Conservation (phyloP, 1,140 invertebrate species). For the Caenorhabditis brenneri region DNA sequence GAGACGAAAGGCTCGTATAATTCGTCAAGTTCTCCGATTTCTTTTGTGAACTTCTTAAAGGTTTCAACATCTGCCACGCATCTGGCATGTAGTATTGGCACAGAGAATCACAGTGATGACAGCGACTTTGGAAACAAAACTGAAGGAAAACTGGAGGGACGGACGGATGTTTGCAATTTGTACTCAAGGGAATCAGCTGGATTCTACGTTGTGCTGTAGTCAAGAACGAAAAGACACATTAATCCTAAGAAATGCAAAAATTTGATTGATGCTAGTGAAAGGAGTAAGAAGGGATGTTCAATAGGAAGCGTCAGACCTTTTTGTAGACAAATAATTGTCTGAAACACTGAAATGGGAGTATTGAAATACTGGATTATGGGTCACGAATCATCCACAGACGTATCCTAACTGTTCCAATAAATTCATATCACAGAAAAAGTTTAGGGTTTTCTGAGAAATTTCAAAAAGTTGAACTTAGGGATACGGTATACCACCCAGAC, state of each 20-base stretch:
- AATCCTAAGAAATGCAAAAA: slow-evolving; percentile 34
- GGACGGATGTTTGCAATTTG: slow-evolving; percentile 39
- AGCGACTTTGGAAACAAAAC: slow-evolving; percentile 31
- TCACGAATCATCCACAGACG: no score
- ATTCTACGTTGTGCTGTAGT: background rate
- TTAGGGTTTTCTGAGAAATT: background rate
- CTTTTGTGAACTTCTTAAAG: background rate
- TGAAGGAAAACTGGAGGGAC: background rate
- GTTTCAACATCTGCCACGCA: slow-evolving; percentile 30
- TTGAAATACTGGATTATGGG: no score
- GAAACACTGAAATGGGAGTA: no score
- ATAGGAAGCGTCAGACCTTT: background rate
- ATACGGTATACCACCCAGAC: background rate
- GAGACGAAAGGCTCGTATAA: slow-evolving; percentile 22
- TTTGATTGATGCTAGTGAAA: slow-evolving; percentile 1
- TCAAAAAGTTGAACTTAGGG: background rate
- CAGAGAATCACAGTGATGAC: slow-evolving; percentile 34
- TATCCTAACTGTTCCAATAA: no score
- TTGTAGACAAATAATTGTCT: background rate
- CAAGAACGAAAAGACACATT: slow-evolving; percentile 8
- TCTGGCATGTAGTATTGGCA: background rate
- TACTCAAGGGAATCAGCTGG: slow-evolving; percentile 37
- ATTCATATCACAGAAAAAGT: no score
- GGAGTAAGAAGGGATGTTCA: background rate
- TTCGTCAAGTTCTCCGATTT: slow-evolving; percentile 33